Evolutionary conservation across 1,140 invertebrate species (phyloP), one percentile per base, ranked within the genome.

Genomic region (Drosophila pruinosa): DNA sequence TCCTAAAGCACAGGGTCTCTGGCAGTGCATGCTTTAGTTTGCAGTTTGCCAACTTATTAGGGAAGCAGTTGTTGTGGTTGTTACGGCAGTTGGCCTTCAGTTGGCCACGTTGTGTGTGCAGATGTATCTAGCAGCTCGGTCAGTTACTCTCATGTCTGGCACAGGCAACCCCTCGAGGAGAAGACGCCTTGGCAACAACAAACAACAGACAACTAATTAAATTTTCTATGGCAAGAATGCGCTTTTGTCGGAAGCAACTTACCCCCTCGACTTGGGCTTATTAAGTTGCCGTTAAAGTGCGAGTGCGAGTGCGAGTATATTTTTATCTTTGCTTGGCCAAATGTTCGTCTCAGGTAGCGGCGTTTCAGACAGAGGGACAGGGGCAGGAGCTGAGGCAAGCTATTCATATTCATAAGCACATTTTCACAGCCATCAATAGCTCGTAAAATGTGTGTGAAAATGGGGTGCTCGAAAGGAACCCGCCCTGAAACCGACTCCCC

Each of bases 341-440:
- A 50, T 34, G 31, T n/a, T n/a, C n/a, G 41, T 54, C 26, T 63
- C 69, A 82, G 78, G 64, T 82, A 82, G 48, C n/a, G n/a, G n/a
- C n/a, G n/a, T n/a, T n/a, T n/a, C n/a, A n/a, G 5, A 14, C 0
- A 14, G 64, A 19, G 62, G 34, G 39, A 48, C 34, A 70, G 43
- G 19, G 12, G 15, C n/a, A 15, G 3, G 47, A 4, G 31, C 19
- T 17, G 34, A 45, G 26, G 8, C 34, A 26, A 52, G 59, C 75
- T 82, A 82, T 82, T 82, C 75, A 82, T 82, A 82, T 82, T 82
- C 78, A 82, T 82, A 83, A 82, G 78, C 70, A 68, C 78, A 78
- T 82, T 82, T 76, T 76, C 78, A 82, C 74, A 68, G 79, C 78
- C 78, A 82, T 83, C 78, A 82, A 82, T 82, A 81, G 78, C 73